Conservation (phyloP, 2,113 vertebrate species). For the Petrocephalus zakoni region DNA sequence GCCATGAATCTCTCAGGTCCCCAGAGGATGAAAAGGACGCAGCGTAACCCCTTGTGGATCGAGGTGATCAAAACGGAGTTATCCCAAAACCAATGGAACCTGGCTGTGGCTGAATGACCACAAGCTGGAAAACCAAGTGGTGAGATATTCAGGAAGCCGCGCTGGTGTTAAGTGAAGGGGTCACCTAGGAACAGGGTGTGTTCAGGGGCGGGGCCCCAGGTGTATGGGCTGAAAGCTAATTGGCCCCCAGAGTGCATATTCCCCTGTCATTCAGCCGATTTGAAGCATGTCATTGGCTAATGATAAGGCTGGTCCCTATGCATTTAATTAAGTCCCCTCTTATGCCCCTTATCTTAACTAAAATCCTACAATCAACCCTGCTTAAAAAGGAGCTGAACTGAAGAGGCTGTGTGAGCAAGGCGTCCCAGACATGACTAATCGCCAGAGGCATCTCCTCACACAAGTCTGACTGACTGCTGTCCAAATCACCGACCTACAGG, state of each 20-base stretch:
- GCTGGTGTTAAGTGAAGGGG: background rate
- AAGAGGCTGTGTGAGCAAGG: background rate
- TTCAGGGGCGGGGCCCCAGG: background rate
- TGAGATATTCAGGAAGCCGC: background rate
- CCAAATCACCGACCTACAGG: background rate
- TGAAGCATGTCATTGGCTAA: background rate
- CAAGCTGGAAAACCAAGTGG: background rate
- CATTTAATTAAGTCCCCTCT: background rate
- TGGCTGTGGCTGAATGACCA: background rate
- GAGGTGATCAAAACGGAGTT: background rate
- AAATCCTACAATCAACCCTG: background rate
- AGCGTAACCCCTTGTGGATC: background rate
- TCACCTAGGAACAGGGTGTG: background rate
- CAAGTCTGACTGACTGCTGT: background rate
- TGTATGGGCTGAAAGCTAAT: background rate
- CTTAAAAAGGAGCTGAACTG: background rate
- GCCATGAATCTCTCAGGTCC: background rate
- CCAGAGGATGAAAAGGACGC: background rate
- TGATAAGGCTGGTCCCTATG: background rate
- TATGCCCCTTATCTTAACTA: background rate
- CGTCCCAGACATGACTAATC: background rate
- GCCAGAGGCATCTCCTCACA: background rate
- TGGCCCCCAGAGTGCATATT: background rate
- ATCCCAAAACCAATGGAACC: background rate
- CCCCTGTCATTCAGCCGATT: background rate